Evolutionary conservation across 2,797 vertebrate genomes (phyloP), one percentile per base, ranked within the genome.

Genomic region (Lacerta bilineata): DNA sequence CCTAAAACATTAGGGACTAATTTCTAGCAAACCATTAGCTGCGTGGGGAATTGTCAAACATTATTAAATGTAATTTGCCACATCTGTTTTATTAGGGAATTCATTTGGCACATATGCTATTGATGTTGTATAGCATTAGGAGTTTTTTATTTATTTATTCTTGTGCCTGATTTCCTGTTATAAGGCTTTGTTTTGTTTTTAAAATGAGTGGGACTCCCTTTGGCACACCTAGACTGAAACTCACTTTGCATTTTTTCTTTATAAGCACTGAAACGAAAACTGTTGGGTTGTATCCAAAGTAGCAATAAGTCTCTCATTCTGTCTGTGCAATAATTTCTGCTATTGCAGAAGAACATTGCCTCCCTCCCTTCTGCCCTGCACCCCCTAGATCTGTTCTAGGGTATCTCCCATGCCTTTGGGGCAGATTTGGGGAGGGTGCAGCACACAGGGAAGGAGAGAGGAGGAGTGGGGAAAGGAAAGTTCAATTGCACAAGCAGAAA

Each of bases 11-110:
- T 93, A 94, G 91, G 90, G 94, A 91, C 90, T 94, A 94, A 96
- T 96, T 95, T 95, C 93, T 95, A 93, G 89, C 93, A 94, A 95
- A 95, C 93, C 94, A 92, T 95, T 95, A 95, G 94, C 90, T 93
- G 90, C 90, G 82, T 41, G 46, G 92, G 92, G 93, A 94, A 93
- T 94, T 94, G 94, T 93, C 90, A 91, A 94, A 95, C 90, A 93
- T 95, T 95, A 95, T 93, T 95, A 93, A 93, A 95, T 92, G 91
- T 95, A 93, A 96, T 96, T 95, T 91, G 91, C 89, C 93, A 84
- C 93, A 94, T 95, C 90, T 94, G 90, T 76, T 93, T 95, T 95
- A 93, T 95, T 93, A 89, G 80, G 87, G 89, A 93, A 95, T 93
- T 94, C 83, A 80, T 93, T 93, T 93, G 89, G 89, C 91, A 91